A percentile compares a stretch with the other conserved stretches of the same genome.
These are phyloP conservation scores for Eulimnadia texana DNA, from an alignment of 1,140 invertebrate genomes.

Conservation along the genomic window DNA sequence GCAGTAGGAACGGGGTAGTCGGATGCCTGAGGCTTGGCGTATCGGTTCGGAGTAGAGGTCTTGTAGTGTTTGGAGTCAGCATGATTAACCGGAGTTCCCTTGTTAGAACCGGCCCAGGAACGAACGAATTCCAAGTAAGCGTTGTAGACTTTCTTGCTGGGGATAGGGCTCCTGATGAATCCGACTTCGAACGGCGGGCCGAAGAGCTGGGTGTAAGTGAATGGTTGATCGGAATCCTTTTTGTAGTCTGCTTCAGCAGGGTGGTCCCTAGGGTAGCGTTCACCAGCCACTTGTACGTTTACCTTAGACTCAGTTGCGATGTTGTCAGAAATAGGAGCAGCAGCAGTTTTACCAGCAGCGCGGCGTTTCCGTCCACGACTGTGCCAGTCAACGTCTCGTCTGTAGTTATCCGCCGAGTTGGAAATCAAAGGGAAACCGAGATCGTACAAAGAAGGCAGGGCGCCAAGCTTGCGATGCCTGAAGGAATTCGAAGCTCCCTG, in stretches of 20 bases:
- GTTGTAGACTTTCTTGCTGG: conserved; percentile 15
- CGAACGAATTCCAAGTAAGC: conserved; percentile 16
- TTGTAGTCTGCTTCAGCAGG: conserved; percentile 1
- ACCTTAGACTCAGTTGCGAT: not conserved
- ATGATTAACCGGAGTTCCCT: conserved; percentile 3
- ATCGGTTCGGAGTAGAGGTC: not conserved
- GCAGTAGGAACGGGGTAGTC: not conserved
- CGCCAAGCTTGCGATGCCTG: not conserved
- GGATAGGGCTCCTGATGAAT: conserved; percentile 17
- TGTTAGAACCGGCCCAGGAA: conserved; percentile 5
- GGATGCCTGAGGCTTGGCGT: not conserved
- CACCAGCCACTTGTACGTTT: not conserved
- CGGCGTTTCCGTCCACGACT: not conserved
- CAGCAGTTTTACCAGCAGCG: not conserved
- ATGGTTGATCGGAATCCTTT: conserved; percentile 14
- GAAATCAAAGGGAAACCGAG: conserved; percentile 12
- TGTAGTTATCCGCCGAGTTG: conserved; percentile 7
- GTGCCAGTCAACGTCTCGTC: conserved; percentile 11
- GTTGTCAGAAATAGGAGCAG: not conserved
- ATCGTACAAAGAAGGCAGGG: not conserved
- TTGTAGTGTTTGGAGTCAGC: conserved; percentile 1
- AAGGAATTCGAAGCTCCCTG: too few relatives aligned
- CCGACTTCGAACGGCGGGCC: conserved; percentile 17
- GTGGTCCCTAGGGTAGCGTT: not conserved
- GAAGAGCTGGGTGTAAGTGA: conserved; percentile 14